Base-by-base conservation (phyloP, 2,113 vertebrate species). In the Polypterus bichir region DNA sequence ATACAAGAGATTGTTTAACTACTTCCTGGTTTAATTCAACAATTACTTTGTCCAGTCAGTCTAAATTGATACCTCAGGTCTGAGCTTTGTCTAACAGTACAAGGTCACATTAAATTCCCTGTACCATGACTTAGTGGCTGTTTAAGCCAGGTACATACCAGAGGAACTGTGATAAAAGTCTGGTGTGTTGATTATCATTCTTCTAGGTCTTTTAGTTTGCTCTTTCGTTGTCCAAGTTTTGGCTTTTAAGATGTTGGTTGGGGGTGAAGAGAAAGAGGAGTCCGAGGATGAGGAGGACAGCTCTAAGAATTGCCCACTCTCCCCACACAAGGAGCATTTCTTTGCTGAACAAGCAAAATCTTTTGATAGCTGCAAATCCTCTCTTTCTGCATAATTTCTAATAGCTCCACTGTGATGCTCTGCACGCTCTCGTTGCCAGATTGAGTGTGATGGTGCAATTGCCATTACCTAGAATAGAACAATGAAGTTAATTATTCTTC, bases 361-460 rank as follows among this genome's bases (percentile, higher is more conserved):
- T 0, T 83, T 86, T 4, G 91, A 93, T 46, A 87, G 54, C 3
- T 66, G 72, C 2, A 68, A 58, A 2, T 65, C 52, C 0, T 77
- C 66, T 7, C 47, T 5, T 7, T 71, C 71, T 3, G 65, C 64
- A 6, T 90, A 91, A n/a, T 73, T 82, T 62, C 95, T 81, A 64
- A 85, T 72, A 5, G 93, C 92, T 7, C 94, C 91, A 0, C 94
- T 91, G 74, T 99, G 95, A 71, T 90, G 83, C 56, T 71, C 60
- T 0, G 89, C 83, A 4, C 94, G 86, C 67, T 89, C 87, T 4
- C 92, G 85, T 74, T 92, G 86, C 94, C 96, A 99, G 65, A 83
- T 73, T 1, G 86, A 89, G 71, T 99, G 93, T 48, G 85, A 81
- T 53, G 94, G 90, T 65, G 91, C 84, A 4, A 99, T 95, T 67